Conservation (phyloP, 2,797 vertebrate genomes). For the Sebastiscus tertius region DNA sequence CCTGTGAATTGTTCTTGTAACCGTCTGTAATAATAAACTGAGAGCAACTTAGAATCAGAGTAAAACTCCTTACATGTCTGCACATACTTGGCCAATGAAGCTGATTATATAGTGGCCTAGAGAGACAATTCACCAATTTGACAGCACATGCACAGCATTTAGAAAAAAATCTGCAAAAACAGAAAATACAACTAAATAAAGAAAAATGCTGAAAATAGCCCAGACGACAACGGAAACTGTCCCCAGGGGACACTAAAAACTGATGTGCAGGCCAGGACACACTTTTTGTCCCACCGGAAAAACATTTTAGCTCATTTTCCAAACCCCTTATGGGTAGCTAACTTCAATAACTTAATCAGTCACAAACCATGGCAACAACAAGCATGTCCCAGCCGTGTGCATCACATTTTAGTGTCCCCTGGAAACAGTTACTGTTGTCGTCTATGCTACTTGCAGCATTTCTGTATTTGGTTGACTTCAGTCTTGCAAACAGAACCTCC, state of each 20-base stretch:
- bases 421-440: background rate
- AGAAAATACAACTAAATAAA: background rate
- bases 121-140: background rate
- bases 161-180: background rate
- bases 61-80: background rate
- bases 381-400: background rate
- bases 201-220: background rate
- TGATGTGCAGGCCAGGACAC: background rate
- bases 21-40: background rate
- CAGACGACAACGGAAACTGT: background rate
- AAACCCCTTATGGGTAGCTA: background rate
- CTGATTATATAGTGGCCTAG: background rate
- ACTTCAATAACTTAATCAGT: background rate
- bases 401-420: background rate
- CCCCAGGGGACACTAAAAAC: background rate
- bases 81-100: background rate
- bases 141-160: no score
- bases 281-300: background rate
- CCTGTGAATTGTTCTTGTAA: background rate
- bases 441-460: no score
- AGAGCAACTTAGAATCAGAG: background rate
- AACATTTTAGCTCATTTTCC: background rate
- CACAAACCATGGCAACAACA: background rate
- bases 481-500: no score
- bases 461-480: no score